Evolutionary conservation across 2,888 invertebrate species (phyloP), one percentile per base, ranked within the genome.

Genomic region (Caenorhabditis afra): DNA sequence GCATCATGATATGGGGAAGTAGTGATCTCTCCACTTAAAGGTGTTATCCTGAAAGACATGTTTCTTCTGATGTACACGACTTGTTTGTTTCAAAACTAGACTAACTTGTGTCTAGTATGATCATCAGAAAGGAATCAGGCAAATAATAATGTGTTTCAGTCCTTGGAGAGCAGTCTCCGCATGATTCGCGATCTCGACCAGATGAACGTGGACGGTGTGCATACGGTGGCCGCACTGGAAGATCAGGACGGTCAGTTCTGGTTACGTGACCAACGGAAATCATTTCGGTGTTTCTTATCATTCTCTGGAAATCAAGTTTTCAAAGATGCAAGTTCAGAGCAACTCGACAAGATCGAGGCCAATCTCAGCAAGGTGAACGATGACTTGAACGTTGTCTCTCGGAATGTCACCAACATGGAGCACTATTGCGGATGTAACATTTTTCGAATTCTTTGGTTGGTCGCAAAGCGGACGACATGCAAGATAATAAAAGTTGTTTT

Each of bases 281-380:
- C 50, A 14, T 70, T 41, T 8, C 20, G 10, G 22, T 44, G 18
- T 37, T 39, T n/a, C 52, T 58, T 58, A 39, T 68, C 59, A 39
- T 53, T 53, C 16, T 35, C 29, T 3, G 5, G 11, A 57, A 14
- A 22, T 49, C 49, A 14, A 52, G 12, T 22, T 53, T 18, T 61
- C 18, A 53, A 41, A 29, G 29, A 37, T 62, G 23, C 18, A 37
- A 41, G 29, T 79, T 44, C 62, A 82, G 83, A 83, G 29, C 83
- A 83, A 45, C 80, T 83, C n/a, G 83, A 83, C 65, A 83, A 79
- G 41, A 83, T 83, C 47, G 81, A 83, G 55, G 70, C 73, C 14
- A 81, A 76, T 39, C 44, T 84, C 8, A 76, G 70, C 50, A 71
- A 77, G 64, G 81, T 84, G 12, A 79, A 71, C 41, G 74, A 76